Evolutionary conservation across 2,888 invertebrate genomes (phyloP), one percentile per base, ranked within the genome.

Genomic region (Pterobdella sp.): DNA sequence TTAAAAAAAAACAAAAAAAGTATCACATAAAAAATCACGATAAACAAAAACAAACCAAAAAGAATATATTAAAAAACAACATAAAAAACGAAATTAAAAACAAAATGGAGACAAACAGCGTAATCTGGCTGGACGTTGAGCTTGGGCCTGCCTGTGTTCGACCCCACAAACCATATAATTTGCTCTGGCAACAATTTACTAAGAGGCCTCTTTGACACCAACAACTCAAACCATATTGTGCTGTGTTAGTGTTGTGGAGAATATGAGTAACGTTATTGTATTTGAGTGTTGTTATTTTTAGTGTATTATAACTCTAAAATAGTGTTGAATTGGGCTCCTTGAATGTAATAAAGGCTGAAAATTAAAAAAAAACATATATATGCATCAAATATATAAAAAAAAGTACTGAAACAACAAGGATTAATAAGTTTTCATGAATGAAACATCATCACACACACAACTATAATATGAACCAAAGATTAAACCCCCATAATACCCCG

Each of bases 181-280:
- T 94, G 90, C 84, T 98, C 96, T 0, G 95, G 91, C 26, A 94
- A 91, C 82, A 74, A 91, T 82, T 93, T 92, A 26, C 90, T 90
- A 85, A 94, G 96, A 1, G 97, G 96, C 88, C 93, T 96, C 81
- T 95, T 94, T 1, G 94, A 93, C 81, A 93, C 94, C 72, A 97
- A 86, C 73, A 98, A 86, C 86, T 98, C 98, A 84, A 94, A 98
- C 96, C 96, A 98, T 42, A 98, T 93, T 73, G 97, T 97, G 69
- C 96, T 93, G 79, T 2, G 60, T 29, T 7, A 26, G 3, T 22
- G 4, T 22, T 7, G n/a, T 56, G 60, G 4, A n/a, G n/a, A n/a
- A 26, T 56, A 26, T 10, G 22, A 36, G 35, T 14, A 26, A 18
- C 1, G 35, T 68, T 31, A n/a, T n/a, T n/a, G n/a, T n/a, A n/a